Conservation (phyloP, 2,797 vertebrate genomes). For the Myripristis jacobus region DNA sequence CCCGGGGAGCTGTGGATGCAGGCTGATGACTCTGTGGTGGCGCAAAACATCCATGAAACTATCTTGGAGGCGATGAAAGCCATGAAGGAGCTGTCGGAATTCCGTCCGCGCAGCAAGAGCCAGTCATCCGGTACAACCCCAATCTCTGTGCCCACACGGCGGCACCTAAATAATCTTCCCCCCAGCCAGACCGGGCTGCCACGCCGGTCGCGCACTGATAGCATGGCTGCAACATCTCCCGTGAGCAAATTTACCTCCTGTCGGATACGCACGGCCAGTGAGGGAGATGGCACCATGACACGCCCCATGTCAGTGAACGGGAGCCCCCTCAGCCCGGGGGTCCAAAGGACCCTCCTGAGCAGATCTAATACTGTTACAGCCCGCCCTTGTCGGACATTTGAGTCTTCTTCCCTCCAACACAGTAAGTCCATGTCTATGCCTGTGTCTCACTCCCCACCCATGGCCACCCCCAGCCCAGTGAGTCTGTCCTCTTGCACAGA, state of each 20-base stretch:
- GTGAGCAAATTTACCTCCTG: conserved; percentile 86
- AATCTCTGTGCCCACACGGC: conserved; percentile 92
- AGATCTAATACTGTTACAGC: conserved; percentile 89
- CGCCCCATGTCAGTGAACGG: conserved; percentile 86
- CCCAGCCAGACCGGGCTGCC: conserved; percentile 93
- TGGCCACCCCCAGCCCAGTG: conserved; percentile 83
- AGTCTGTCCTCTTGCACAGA: conserved; percentile 89
- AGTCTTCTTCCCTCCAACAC: conserved; percentile 86
- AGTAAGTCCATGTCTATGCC: conserved; percentile 96
- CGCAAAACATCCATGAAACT: conserved; percentile 99
- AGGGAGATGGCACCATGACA: conserved; percentile 90
- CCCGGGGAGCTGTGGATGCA: conserved; percentile 99
- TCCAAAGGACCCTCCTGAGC: conserved; percentile 87
- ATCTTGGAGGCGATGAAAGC: conserved; percentile 98
- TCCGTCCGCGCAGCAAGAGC: conserved; percentile 97
- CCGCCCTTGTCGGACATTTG: conserved; percentile 81
- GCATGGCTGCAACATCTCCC: conserved; percentile 86
- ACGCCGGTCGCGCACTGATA: conserved; percentile 92
- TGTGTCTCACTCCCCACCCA: conserved; percentile 88
- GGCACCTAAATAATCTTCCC: conserved; percentile 90
- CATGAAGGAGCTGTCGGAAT: conserved; percentile 96
- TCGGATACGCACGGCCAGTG: conserved; percentile 93
- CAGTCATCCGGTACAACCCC: conserved; percentile 93
- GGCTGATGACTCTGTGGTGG: conserved; percentile 96
- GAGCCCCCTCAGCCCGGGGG: conserved; percentile 91